Percentiles rank a stretch among this genome's conserved stretches.
These are phyloP conservation scores for Sebastiscus albofasciatus DNA, from an alignment of 2,797 vertebrate genomes.

Conservation along the genomic window DNA sequence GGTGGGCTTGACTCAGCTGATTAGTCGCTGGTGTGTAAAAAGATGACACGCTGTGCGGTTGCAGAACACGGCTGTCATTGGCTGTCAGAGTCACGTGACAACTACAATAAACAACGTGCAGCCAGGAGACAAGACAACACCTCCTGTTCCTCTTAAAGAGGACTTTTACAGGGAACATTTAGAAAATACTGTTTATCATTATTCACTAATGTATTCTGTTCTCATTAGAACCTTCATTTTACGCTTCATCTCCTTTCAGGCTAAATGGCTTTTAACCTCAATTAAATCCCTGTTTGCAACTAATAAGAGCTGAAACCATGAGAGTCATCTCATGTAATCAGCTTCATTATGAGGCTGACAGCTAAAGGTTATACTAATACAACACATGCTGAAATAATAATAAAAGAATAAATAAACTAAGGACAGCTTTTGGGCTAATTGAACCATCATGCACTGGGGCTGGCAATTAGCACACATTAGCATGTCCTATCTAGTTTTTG, in stretches of 20 bases:
- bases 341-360: not conserved
- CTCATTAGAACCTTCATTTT: not conserved
- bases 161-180: not conserved
- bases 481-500: constrained; percentile 15
- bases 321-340: not conserved
- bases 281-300: not conserved
- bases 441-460: not conserved
- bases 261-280: not conserved
- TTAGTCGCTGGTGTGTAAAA: constrained; percentile 34
- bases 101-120: constrained; percentile 60
- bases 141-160: too few relatives aligned
- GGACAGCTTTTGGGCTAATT: not conserved
- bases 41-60: constrained; percentile 47
- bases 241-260: not conserved
- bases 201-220: not conserved
- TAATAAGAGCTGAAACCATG: not conserved
- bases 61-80: constrained; percentile 60
- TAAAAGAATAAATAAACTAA: not conserved
- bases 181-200: not conserved
- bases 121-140: not conserved
- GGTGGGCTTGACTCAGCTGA: constrained; percentile 6
- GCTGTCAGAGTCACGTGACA: constrained; percentile 70
- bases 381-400: not conserved
- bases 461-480: constrained; percentile 16
- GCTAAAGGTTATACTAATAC: not conserved